Conservation (phyloP, 2,113 vertebrate species). For the Nasalis larvatus region DNA sequence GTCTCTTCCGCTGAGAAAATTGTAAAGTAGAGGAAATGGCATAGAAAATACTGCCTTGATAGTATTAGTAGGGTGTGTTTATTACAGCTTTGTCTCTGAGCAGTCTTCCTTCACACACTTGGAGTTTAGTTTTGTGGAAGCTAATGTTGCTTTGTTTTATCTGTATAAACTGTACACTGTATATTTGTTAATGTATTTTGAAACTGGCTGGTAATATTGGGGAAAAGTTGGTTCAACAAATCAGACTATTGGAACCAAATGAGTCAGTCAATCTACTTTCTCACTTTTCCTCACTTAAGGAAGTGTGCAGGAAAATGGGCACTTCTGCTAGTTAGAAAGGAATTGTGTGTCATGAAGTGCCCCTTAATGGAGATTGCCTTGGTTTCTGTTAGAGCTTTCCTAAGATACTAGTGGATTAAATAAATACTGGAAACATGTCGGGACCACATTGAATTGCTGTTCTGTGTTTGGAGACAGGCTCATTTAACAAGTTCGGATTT, state of each 20-base stretch:
- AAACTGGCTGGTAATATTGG: constrained; percentile 26
- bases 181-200: constrained; percentile 24
- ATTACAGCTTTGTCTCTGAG: constrained; percentile 73
- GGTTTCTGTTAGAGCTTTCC: constrained; percentile 58
- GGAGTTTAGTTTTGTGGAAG: constrained; percentile 52
- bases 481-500: constrained; percentile 45
- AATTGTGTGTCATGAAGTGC: constrained; percentile 43
- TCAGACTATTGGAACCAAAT: constrained; percentile 18
- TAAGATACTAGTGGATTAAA: constrained; percentile 51
- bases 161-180: not conserved
- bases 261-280: not conserved
- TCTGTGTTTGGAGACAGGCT: constrained; percentile 35
- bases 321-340: not conserved
- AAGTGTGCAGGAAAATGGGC: not conserved
- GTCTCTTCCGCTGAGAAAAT: constrained; percentile 56
- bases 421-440: not conserved
- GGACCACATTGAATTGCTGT: not conserved
- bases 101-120: constrained; percentile 58
- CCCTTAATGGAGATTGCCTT: constrained; percentile 43
- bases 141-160: constrained; percentile 21
- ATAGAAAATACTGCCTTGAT: constrained; percentile 53
- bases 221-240: constrained; percentile 57
- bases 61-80: constrained; percentile 54
- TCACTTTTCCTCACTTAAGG: not conserved
- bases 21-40: constrained; percentile 64